phyloP scores from a whole-genome alignment of 2,888 invertebrate genomes.

The Andrena bucephala region DNA sequence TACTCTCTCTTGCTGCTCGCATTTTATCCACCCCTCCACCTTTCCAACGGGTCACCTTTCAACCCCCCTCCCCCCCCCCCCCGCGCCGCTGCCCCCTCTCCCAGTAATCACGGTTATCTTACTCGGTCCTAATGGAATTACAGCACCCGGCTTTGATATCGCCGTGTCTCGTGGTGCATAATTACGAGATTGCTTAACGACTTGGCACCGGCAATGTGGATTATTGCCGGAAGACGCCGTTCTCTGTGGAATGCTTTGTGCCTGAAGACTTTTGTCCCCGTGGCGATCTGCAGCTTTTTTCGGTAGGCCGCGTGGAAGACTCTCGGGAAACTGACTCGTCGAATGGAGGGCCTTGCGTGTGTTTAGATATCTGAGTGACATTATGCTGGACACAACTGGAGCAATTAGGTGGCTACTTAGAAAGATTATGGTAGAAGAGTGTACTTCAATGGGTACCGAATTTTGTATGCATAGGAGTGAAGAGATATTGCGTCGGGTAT shows the following conservation, averaged over 20 bases:
- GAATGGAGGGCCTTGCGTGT: no score
- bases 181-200: constrained; percentile 70
- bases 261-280: not conserved
- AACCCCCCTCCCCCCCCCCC: constrained; percentile 20
- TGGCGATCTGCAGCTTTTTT: not conserved
- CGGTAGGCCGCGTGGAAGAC: not conserved
- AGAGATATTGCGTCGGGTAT: no score
- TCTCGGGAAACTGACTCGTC: no score
- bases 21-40: constrained; percentile 49
- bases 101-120: constrained; percentile 74
- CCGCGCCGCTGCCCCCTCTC: no score
- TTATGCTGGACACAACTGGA: no score
- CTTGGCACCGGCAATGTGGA: constrained; percentile 33
- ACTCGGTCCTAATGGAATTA: constrained; percentile 75
- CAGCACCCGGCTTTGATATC: constrained; percentile 69
- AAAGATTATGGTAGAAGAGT: no score
- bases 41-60: constrained; percentile 62
- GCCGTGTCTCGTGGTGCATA: constrained; percentile 64
- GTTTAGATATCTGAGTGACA: no score
- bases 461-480: no score
- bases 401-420: no score
- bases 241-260: not conserved
- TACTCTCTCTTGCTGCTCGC: constrained; percentile 31
- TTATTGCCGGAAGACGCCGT: constrained; percentile 20
- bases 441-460: no score